phyloP scores from a whole-genome alignment of 2,113 vertebrate species.

The Dasyprocta punctata region DNA sequence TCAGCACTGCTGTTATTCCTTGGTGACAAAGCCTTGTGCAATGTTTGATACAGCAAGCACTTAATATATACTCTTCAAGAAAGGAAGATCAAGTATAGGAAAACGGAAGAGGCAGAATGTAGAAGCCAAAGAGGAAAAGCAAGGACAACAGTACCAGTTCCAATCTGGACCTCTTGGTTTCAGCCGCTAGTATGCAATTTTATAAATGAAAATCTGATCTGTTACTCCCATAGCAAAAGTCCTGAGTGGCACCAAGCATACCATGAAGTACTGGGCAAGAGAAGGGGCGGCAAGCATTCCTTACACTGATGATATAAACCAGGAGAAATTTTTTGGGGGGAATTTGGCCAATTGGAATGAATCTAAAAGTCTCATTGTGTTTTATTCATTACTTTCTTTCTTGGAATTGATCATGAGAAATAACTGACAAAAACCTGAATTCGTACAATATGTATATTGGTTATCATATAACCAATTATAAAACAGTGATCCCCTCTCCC shows the following conservation, averaged over 20 bases:
- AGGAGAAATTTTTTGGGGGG: neutral
- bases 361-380: neutral
- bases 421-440: neutral
- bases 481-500: neutral
- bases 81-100: neutral
- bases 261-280: neutral
- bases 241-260: neutral
- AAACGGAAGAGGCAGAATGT: neutral
- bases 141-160: neutral
- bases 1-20: neutral
- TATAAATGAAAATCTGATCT: neutral
- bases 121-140: neutral
- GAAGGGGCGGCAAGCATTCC: neutral
- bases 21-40: neutral
- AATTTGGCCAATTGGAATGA: neutral
- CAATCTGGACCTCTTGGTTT: neutral
- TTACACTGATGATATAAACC: neutral
- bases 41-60: neutral
- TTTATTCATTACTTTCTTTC: constrained; percentile 2
- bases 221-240: neutral
- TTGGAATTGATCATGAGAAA: neutral
- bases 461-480: neutral
- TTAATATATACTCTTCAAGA: neutral
- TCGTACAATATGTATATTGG: neutral
- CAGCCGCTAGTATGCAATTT: neutral